Evolutionary conservation across 2,113 vertebrate species (phyloP), one percentile per base, ranked within the genome.

Genomic region (Pseudorectes ferrugineus): DNA sequence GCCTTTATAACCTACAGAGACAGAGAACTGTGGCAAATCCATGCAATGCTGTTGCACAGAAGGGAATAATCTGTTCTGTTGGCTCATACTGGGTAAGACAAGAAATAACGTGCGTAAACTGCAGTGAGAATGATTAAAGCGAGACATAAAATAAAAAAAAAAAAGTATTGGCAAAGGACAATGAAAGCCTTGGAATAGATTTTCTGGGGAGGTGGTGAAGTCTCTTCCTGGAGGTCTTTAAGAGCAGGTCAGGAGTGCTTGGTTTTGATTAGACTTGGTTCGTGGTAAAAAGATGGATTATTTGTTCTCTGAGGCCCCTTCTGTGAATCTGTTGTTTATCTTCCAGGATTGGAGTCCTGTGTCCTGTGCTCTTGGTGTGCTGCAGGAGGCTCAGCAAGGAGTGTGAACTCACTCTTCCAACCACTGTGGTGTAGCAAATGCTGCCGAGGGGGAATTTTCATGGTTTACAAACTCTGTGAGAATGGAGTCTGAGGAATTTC

Each of bases 61-160:
- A 73, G 22, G 42, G 92, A 96, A 78, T 89, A 66, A 61, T 81
- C 65, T 92, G 68, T 92, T 95, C 84, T 73, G 35, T 61, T 46
- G 65, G 46, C 33, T 95, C 38, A 26, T 42, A 25, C 46, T 81
- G 61, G 43, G 23, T 67, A 78, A 87, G 43, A 36, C 38, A 62
- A 93, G 42, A 58, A 70, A 81, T 54, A 45, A 43, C 36, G 52
- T 51, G 31, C 1, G 7, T 79, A 58, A 94, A 58, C 29, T 67
- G 42, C 59, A 81, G 43, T 7, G 58, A 38, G 38, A 78, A n/a
- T 54, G 51, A 93, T 81, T 78, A 70, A 89, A 95, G 46, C 0
- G 2, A 57, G 29, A 45, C 8, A 76, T 14, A 61, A 68, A 75
- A 62, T 36, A 38, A 38, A 38, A 55, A n/a, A 42, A 66, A 31